Conservation (phyloP, 2,113 vertebrate species). For the Picathartes gymnocephalus region DNA sequence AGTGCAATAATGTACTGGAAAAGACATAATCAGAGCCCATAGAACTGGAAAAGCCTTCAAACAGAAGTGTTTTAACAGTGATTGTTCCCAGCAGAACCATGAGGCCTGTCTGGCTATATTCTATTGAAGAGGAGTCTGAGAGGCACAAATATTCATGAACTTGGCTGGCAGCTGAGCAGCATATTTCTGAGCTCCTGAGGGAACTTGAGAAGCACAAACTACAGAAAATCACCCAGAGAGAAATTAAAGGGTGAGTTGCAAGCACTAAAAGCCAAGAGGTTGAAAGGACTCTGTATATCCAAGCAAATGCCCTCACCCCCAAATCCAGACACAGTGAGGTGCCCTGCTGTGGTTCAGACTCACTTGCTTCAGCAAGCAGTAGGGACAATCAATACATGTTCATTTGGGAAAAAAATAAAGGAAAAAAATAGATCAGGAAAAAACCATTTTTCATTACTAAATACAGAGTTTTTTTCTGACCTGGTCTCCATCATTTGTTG, state of each 20-base stretch:
- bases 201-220: background rate
- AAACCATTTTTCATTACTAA: background rate
- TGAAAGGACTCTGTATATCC: background rate
- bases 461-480: background rate
- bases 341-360: background rate
- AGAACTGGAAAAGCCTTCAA: background rate
- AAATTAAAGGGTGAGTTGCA: background rate
- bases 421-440: background rate
- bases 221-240: background rate
- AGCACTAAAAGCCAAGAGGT: background rate
- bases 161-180: background rate
- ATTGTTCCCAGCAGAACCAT: conserved; percentile 8
- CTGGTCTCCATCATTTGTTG: background rate
- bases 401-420: fast-evolving
- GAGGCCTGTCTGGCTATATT: background rate
- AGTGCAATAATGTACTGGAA: background rate
- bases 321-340: background rate
- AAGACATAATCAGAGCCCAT: background rate
- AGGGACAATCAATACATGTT: background rate
- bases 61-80: background rate
- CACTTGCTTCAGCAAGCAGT: background rate
- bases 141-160: background rate
- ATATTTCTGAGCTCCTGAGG: background rate
- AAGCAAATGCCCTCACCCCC: background rate
- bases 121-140: background rate